Conservation (phyloP, 2,888 invertebrate genomes). For the Agonopterix arenella region DNA sequence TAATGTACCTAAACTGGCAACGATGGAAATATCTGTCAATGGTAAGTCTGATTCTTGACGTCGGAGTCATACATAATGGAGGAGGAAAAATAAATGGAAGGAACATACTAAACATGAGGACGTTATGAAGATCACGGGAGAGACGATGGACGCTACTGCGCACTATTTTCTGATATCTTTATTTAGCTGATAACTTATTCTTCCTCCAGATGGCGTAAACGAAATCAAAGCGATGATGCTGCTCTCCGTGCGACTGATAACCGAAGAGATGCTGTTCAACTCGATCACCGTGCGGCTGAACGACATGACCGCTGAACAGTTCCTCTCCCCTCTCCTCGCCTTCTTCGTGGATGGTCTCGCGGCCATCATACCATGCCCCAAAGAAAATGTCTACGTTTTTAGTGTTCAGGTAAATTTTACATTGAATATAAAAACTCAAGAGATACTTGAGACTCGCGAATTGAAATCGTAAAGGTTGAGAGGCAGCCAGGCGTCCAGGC, state of each 20-base stretch:
- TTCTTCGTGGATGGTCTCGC: slow-evolving; percentile 95
- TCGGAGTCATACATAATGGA: no score
- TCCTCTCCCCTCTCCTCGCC: slow-evolving; percentile 90
- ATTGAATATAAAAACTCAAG: no score
- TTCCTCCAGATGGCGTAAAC: slow-evolving; percentile 88
- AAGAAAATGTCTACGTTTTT: slow-evolving; percentile 94
- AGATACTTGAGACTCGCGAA: no score
- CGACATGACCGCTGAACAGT: slow-evolving; percentile 95
- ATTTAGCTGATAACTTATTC: background rate
- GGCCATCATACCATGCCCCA: slow-evolving; percentile 93
- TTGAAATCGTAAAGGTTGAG: no score
- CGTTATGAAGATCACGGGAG: no score
- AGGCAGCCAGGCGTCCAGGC: no score
- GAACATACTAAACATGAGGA: no score
- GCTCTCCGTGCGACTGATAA: slow-evolving; percentile 91
- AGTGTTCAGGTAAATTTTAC: slow-evolving; percentile 82
- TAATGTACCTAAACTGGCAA: slow-evolving; percentile 94
- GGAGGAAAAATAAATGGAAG: no score
- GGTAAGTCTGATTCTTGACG: slow-evolving; percentile 53
- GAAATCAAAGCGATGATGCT: slow-evolving; percentile 96
- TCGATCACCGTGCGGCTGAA: slow-evolving; percentile 95
- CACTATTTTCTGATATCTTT: no score
- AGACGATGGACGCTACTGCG: no score
- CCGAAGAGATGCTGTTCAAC: slow-evolving; percentile 95
- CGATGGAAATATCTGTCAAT: slow-evolving; percentile 94